phyloP scores from a whole-genome alignment of 2,113 vertebrate genomes.

The Gopherus flavomarginatus region DNA sequence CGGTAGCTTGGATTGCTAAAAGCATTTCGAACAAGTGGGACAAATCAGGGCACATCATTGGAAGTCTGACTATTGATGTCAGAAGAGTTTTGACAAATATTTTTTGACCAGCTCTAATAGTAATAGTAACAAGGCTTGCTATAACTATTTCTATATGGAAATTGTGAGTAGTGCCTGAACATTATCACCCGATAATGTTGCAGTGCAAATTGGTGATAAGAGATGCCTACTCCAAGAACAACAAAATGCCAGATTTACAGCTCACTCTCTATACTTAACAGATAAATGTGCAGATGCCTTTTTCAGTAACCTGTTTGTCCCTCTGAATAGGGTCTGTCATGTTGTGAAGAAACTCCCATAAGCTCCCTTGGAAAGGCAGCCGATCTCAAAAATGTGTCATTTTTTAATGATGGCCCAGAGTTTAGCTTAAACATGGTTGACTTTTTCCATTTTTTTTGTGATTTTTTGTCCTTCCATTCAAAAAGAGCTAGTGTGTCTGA shows the following conservation, averaged over 20 bases:
- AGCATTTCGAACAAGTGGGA: background rate
- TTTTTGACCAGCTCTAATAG: background rate
- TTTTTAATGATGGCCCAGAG: constrained; percentile 47
- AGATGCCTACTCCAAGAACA: background rate
- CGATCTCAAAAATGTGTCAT: constrained; percentile 43
- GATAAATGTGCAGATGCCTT: constrained; percentile 57
- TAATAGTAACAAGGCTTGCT: background rate
- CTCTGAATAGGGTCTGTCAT: constrained; percentile 27
- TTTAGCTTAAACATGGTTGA: constrained; percentile 5
- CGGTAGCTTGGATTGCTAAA: background rate
- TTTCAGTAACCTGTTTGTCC: constrained; percentile 60
- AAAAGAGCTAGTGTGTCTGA: background rate
- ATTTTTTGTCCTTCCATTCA: constrained; percentile 37
- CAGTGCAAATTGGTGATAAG: background rate
- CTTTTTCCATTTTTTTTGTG: constrained; percentile 54
- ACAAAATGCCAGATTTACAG: constrained; percentile 1
- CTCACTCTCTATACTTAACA: constrained; percentile 16
- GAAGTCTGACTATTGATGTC: too few relatives aligned
- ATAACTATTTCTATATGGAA: background rate
- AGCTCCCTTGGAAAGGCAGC: constrained; percentile 17
- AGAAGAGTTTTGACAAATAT: background rate
- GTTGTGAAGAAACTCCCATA: constrained; percentile 43
- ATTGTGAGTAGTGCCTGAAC: background rate
- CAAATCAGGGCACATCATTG: too few relatives aligned
- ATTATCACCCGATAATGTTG: background rate